phyloP scores from a whole-genome alignment of 1,140 invertebrate genomes.

The Calycopis cecrops region DNA sequence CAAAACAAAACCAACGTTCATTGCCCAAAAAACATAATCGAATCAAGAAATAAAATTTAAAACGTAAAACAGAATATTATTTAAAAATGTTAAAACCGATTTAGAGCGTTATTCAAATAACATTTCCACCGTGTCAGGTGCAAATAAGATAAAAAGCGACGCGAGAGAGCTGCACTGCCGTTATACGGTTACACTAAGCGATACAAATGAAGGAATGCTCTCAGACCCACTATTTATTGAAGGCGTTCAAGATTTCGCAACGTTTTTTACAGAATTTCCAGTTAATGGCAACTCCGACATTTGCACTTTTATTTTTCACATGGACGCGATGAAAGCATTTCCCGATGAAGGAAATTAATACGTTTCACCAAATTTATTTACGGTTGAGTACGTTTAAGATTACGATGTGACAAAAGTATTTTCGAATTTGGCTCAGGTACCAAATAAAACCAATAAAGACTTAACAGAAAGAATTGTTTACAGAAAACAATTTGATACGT shows the following conservation, averaged over 20 bases:
- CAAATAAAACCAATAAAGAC: slow-evolving; percentile 52
- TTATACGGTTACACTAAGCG: slow-evolving; percentile 21
- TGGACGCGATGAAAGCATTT: not conserved
- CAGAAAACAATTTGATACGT: slow-evolving; percentile 45
- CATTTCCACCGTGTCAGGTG: slow-evolving; percentile 19
- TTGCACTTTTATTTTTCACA: slow-evolving; percentile 10
- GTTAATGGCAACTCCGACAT: slow-evolving; percentile 27
- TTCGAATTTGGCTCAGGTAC: slow-evolving; percentile 21
- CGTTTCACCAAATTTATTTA: not conserved
- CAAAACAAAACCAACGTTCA: no score
- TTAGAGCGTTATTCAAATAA: slow-evolving; percentile 23
- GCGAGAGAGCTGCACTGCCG: slow-evolving; percentile 16
- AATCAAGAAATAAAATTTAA: slow-evolving; percentile 26
- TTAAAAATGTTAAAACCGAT: not conserved
- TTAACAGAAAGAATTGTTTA: slow-evolving; percentile 52
- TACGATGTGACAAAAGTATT: slow-evolving; percentile 12
- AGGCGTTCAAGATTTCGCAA: slow-evolving; percentile 18
- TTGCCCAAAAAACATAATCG: no score
- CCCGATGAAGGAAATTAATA: not conserved
- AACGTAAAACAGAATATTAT: slow-evolving; percentile 13
- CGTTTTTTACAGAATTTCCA: slow-evolving; percentile 27
- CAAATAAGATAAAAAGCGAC: slow-evolving; percentile 20
- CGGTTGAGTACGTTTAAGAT: not conserved
- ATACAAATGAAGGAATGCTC: slow-evolving; percentile 38
- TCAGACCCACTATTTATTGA: slow-evolving; percentile 34